Base-by-base conservation (phyloP, 2,113 vertebrate genomes). In the Cyprinodon variegatus region DNA sequence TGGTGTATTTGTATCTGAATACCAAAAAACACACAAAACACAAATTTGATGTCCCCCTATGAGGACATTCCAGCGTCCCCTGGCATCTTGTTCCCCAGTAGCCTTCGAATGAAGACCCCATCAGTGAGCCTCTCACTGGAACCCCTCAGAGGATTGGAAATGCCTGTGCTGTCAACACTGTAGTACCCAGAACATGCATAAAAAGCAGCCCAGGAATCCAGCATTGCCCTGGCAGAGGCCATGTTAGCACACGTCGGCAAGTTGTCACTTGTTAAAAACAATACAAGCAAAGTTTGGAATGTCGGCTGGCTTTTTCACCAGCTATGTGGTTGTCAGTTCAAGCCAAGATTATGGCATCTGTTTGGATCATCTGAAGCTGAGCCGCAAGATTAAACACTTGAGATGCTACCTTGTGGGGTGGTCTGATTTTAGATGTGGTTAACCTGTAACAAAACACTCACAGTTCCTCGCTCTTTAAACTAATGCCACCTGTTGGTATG, bases 231-330 rank as follows among this genome's bases (percentile, higher is more conserved):
- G 85, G 82, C 89, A 89, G 67, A 77, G 60, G 84, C 81, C 68
- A 59, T 65, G 81, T 83, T 79, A 63, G 78, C 20, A 63, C 81
- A 68, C 69, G 64, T 86, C 72, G 68, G 83, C 91, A 82, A 85
- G 91, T 89, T 78, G 81, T 92, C 89, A 84, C 91, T 92, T 87
- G 90, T 89, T 90, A 83, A 85, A 90, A 87, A 92, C 88, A 91
- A 90, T 88, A 79, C 72, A 69, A 77, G 66, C 80, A 85, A 71
- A 83, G 77, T 73, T 65, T 84, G 91, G 91, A 88, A 93, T 91
- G 87, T 75, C 63, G 39, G 57, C 67, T 53, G 70, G 62, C 64
- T 78, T 76, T 84, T 78, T 65, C 43, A 84, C 72, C 70, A 48
- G 80, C 70, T 57, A 41, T 53, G 78, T 20, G 77, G 70, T 80